Base-by-base conservation (phyloP, 2,888 invertebrate genomes). In the Adela reaumurella region DNA sequence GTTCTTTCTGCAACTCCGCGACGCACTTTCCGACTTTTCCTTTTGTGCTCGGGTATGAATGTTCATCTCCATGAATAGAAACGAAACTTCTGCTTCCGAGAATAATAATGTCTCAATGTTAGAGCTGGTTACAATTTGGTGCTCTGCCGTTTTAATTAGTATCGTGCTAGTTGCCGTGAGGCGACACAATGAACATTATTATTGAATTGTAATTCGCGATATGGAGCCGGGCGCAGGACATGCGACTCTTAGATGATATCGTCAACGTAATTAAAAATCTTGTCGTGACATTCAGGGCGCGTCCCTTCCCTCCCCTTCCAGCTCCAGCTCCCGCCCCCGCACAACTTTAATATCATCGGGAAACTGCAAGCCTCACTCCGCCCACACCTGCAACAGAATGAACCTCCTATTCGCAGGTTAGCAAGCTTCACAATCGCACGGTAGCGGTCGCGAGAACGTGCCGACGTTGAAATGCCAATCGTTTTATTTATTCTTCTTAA, bases 401-500 rank as follows among this genome's bases (percentile, higher is more conserved):
- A 66, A 68, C 49, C 68, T n/a, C n/a, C 60, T 72, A 77, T 8
- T 76, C 77, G 77, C 70, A 73, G 72, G n/a, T n/a, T n/a, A n/a
- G n/a, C n/a, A 77, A 70, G 77, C 71, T 76, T 67, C 70, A 64
- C 60, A 61, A 58, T 58, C 43, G n/a, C 17, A 59, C 70, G 68
- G 63, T 58, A 51, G 59, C 57, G 63, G 63, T 64, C 19, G 70
- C 73, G 74, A 72, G 73, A 74, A 76, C 76, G 76, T 74, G 76
- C 74, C 76, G 72, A 76, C 72, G 74, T 74, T 69, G 74, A 77
- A 77, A 78, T 77, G 78, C 77, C 78, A 78, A 74, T 76, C 76
- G 74, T 78, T 77, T 78, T 78, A 77, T 78, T 78, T 77, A 77
- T 78, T 78, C 71, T 63, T 77, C 76, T 78, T 78, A 78, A 78